Percentiles rank a stretch among this genome's conserved stretches.
Evolutionary conservation across 2,797 vertebrate species (phyloP).

Genomic region (Falco rusticolus): DNA sequence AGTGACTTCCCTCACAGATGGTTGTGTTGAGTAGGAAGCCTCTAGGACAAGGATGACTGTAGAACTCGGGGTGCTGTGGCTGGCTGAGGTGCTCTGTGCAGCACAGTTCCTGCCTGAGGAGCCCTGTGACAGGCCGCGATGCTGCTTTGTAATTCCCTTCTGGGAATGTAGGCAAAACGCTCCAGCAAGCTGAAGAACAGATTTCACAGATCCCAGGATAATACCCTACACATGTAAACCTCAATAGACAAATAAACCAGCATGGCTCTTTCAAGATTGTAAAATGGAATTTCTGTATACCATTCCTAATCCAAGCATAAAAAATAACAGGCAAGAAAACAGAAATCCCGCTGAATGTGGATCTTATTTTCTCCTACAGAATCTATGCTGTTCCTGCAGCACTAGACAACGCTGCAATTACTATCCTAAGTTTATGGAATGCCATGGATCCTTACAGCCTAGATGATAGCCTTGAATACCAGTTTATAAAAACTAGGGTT

Average conservation of each 20-base stretch:
- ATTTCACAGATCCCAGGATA: no score
- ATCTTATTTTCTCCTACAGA: neutral
- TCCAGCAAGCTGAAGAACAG: neutral
- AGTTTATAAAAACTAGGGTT: neutral
- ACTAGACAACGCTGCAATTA: neutral
- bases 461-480: neutral
- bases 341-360: neutral
- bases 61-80: neutral
- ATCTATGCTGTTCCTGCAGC: neutral
- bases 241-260: neutral
- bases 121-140: neutral
- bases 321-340: neutral
- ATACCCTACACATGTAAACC: accelerated
- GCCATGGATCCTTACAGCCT: neutral
- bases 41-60: accelerated
- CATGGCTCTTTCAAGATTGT: accelerated
- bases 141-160: accelerated
- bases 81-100: accelerated
- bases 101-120: accelerated
- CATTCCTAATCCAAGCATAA: neutral
- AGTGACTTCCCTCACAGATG: accelerated
- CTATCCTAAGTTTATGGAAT: neutral
- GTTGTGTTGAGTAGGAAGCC: accelerated
- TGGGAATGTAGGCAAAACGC: accelerated
- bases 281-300: neutral